Evolutionary conservation across 2,797 vertebrate species (phyloP).

Genomic region (Lateolabrax maculatus): DNA sequence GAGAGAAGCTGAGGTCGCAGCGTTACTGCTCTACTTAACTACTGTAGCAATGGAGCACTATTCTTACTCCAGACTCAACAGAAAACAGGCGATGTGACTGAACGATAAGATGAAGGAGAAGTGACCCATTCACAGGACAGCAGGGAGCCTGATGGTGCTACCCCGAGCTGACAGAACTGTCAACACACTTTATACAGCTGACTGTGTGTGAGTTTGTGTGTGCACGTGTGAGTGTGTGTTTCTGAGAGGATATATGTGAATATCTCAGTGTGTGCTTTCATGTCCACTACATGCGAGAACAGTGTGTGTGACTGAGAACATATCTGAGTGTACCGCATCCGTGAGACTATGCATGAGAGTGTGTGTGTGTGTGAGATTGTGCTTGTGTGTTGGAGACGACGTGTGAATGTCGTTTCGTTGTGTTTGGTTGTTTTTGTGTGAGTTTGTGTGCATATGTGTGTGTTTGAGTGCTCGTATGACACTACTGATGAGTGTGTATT

Average conservation of each 20-base stretch:
- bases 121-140: constrained; percentile 79
- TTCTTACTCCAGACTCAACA: constrained; percentile 39
- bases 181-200: constrained; percentile 62
- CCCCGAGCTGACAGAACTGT: constrained; percentile 72
- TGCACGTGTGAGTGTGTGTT: constrained; percentile 7
- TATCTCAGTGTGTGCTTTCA: constrained; percentile 25
- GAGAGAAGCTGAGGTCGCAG: constrained; percentile 6
- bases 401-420: background rate
- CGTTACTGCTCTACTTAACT: background rate
- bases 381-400: background rate
- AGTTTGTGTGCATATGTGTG: constrained; percentile 4
- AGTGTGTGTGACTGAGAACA: constrained; percentile 57
- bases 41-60: constrained; percentile 5
- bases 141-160: constrained; percentile 78
- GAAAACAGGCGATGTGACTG: constrained; percentile 60
- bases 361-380: background rate
- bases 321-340: constrained; percentile 8
- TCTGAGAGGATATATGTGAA: constrained; percentile 27
- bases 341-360: constrained; percentile 5
- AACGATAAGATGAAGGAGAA: constrained; percentile 67
- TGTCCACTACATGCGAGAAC: constrained; percentile 28
- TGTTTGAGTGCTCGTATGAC: background rate
- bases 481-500: background rate
- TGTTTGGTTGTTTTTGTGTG: background rate
- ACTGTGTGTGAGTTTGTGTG: constrained; percentile 37